Conservation (phyloP, 2,888 invertebrate genomes). For the Sicus ferrugineus region DNA sequence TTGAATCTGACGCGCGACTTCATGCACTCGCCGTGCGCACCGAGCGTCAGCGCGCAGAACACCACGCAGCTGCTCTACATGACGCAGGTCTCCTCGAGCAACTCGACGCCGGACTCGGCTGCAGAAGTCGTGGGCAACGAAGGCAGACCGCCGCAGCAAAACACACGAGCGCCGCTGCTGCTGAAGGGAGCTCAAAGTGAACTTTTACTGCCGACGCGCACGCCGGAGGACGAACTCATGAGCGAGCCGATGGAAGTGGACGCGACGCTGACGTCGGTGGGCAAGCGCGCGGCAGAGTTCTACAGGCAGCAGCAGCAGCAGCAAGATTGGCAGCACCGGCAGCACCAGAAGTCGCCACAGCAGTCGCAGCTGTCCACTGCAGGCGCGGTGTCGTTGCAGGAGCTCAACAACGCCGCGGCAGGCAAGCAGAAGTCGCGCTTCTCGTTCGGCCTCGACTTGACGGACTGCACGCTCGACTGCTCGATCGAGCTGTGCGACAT, state of each 20-base stretch:
- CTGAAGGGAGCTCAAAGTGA: conserved; percentile 56
- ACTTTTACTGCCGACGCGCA: conserved; percentile 53
- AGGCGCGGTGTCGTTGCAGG: conserved; percentile 46
- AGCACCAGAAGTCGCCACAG: conserved; percentile 28
- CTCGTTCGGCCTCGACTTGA: conserved; percentile 63
- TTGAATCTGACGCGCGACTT: conserved; percentile 58
- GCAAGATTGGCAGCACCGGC: background rate
- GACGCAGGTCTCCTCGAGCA: conserved; percentile 48
- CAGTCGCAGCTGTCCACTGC: conserved; percentile 27
- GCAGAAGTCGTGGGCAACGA: conserved; percentile 16
- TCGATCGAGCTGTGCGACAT: conserved; percentile 63
- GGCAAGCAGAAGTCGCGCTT: conserved; percentile 50
- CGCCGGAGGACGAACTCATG: conserved; percentile 51
- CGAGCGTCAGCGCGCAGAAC: conserved; percentile 35
- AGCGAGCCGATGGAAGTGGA: conserved; percentile 53
- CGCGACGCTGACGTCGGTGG: conserved; percentile 37
- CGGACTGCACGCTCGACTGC: conserved; percentile 61
- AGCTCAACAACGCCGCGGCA: conserved; percentile 43
- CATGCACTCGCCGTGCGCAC: conserved; percentile 45
- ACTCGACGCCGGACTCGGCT: conserved; percentile 49
- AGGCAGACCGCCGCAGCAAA: background rate
- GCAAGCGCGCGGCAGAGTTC: conserved; percentile 39
- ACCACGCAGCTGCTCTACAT: conserved; percentile 56
- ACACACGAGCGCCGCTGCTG: conserved; percentile 22
- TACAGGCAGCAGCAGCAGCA: conserved; percentile 29